phyloP scores from a whole-genome alignment of 2,888 invertebrate genomes.

The Acleris sparsana region DNA sequence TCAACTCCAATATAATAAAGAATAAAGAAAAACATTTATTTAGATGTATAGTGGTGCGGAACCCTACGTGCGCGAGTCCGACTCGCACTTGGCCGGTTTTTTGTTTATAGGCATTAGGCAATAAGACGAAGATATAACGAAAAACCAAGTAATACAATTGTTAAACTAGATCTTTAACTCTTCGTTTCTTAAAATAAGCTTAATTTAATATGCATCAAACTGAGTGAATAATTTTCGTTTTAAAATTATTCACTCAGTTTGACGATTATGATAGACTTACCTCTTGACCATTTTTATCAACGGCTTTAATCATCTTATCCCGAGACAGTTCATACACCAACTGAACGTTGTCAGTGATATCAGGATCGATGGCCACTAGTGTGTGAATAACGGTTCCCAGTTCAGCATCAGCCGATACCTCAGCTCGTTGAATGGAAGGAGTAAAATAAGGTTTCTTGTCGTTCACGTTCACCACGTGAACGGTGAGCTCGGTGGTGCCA shows the following conservation, averaged over 20 bases:
- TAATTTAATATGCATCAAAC: no score
- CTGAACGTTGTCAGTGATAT: slow-evolving; percentile 87
- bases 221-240: no score
- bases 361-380: slow-evolving; percentile 90
- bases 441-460: slow-evolving; percentile 93
- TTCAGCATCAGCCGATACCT: slow-evolving; percentile 91
- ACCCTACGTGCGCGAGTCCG: no score
- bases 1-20: no score
- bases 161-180: no score
- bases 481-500: slow-evolving; percentile 90
- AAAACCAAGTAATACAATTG: no score
- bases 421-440: slow-evolving; percentile 90
- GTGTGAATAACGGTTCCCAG: slow-evolving; percentile 88
- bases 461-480: slow-evolving; percentile 93
- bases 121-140: no score
- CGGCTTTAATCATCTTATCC: slow-evolving; percentile 89
- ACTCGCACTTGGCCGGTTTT: no score
- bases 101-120: no score
- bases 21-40: no score
- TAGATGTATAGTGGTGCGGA: no score
- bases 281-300: slow-evolving; percentile 92
- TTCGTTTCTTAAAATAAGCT: no score
- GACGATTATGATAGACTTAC: slow-evolving; percentile 59
- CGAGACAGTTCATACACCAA: slow-evolving; percentile 85
- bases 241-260: neutral